Evolutionary conservation across 2,113 vertebrate species (phyloP).

Genomic region (Formicarius rufipectus): DNA sequence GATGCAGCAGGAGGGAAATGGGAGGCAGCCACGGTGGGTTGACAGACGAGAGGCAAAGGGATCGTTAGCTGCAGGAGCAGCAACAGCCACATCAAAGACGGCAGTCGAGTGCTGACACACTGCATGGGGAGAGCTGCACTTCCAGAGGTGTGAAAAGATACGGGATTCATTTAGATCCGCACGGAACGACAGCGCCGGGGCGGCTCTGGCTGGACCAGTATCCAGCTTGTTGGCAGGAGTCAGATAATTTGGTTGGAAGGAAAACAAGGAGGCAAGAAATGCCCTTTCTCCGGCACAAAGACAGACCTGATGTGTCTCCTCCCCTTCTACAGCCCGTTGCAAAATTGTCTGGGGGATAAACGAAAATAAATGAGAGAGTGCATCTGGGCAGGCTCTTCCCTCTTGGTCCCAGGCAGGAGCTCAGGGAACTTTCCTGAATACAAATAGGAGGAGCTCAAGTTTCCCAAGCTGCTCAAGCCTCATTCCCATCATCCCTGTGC

Average conservation of each 20-base stretch:
- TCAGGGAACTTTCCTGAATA: not conserved
- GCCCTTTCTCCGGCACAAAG: not conserved
- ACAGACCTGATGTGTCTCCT: not conserved
- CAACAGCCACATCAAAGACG: not conserved
- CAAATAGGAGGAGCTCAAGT: not conserved
- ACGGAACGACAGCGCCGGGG: fast-evolving
- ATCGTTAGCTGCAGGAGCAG: not conserved
- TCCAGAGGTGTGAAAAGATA: not conserved
- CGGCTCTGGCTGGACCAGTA: not conserved
- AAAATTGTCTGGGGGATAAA: not conserved
- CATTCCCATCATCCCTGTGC: not conserved
- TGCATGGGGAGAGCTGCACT: not conserved
- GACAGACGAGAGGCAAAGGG: constrained; percentile 14
- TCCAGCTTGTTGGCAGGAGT: not conserved
- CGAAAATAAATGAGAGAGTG: fast-evolving
- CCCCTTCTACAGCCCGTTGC: fast-evolving
- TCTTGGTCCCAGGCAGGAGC: not conserved
- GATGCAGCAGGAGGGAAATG: constrained; percentile 48
- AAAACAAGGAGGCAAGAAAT: not conserved
- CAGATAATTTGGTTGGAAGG: not conserved
- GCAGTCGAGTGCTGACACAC: not conserved
- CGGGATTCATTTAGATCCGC: not conserved
- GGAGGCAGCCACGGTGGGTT: not conserved
- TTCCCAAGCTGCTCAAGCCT: not conserved
- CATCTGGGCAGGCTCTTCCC: not conserved